Percentiles rank a stretch among this genome's conserved stretches.
Evolutionary conservation across 1,140 invertebrate genomes (phyloP).

Genomic region (Pogonomyrmex barbatus): DNA sequence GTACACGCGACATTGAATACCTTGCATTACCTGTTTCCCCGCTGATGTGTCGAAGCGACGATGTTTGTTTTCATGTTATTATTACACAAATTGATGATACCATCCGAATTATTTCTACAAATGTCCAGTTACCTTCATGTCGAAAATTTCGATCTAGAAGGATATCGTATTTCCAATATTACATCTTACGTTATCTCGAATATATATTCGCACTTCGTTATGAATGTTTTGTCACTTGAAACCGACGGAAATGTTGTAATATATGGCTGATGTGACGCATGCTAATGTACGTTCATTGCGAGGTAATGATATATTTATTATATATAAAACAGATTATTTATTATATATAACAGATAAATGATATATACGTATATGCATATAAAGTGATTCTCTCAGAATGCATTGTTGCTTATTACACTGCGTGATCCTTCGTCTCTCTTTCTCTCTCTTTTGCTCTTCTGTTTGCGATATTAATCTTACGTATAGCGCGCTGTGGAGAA

Average conservation of each 20-base stretch:
- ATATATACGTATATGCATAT: slow-evolving; percentile 20
- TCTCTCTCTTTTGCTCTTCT: neutral
- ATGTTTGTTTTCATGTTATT: neutral
- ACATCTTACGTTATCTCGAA: neutral
- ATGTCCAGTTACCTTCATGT: neutral
- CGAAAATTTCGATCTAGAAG: neutral
- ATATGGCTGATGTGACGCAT: slow-evolving; percentile 9
- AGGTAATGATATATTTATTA: slow-evolving; percentile 47
- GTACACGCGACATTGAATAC: neutral
- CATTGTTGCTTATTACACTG: slow-evolving; percentile 16
- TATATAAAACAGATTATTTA: slow-evolving; percentile 43
- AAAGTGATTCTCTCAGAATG: slow-evolving; percentile 50
- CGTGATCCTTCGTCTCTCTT: neutral
- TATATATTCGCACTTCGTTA: slow-evolving; percentile 25
- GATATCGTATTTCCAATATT: neutral
- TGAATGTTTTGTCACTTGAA: slow-evolving; percentile 18
- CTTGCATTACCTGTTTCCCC: neutral
- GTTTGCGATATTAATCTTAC: neutral
- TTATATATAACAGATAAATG: slow-evolving; percentile 34
- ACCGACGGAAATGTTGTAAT: slow-evolving; percentile 7
- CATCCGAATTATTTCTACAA: neutral
- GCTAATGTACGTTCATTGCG: slow-evolving; percentile 4
- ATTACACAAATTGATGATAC: no score
- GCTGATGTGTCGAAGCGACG: neutral
- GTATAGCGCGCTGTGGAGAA: neutral